Evolutionary conservation across 2,113 vertebrate species (phyloP).

Genomic region (Quiscalus mexicanus): DNA sequence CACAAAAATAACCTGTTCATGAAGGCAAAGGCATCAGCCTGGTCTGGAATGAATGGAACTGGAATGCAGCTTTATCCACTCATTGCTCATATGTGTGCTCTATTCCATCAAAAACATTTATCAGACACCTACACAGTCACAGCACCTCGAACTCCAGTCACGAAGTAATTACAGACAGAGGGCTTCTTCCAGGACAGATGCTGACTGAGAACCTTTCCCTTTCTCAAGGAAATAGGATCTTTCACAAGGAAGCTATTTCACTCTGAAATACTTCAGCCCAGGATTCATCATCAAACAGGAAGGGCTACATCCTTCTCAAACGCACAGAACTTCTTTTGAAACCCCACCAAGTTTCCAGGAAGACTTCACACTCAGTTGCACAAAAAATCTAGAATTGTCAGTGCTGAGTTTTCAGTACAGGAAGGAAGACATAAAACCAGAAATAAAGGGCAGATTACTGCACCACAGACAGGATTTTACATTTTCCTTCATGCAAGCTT

Average conservation of each 20-base stretch:
- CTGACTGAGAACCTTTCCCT: neutral
- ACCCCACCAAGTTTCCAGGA: neutral
- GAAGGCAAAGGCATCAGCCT: neutral
- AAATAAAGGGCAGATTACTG: neutral
- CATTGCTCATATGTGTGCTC: neutral
- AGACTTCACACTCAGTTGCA: neutral
- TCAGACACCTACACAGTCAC: conserved; percentile 7
- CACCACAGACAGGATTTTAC: neutral
- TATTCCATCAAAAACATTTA: neutral
- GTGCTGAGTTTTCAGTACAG: neutral
- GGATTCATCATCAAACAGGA: neutral
- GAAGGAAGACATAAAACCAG: neutral
- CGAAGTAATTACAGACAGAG: neutral
- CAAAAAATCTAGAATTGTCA: neutral
- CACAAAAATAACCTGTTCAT: neutral
- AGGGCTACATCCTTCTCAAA: neutral
- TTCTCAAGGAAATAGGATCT: neutral
- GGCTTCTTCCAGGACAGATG: neutral
- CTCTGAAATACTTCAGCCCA: neutral
- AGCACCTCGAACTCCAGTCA: neutral
- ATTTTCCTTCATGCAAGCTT: neutral
- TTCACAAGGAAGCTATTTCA: neutral
- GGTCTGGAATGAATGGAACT: neutral
- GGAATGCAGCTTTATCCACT: neutral
- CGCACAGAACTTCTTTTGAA: neutral